Percentiles rank a stretch among this genome's conserved stretches.
Conservation (phyloP, 2,888 invertebrate genomes). For the Gandaritis pyraliata region DNA sequence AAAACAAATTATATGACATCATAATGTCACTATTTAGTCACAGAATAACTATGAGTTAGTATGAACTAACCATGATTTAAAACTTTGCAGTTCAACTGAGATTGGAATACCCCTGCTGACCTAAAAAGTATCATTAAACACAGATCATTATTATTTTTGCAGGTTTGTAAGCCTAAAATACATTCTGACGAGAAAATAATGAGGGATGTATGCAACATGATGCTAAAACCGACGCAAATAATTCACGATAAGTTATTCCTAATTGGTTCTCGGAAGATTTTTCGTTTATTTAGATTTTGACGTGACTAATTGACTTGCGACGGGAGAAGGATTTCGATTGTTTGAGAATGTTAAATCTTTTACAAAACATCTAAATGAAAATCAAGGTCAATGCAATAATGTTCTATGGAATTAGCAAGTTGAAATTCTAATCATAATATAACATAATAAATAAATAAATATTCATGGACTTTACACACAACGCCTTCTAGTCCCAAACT, state of each 20-base stretch:
- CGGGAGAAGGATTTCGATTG: conserved; percentile 1
- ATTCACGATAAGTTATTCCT: conserved; percentile 55
- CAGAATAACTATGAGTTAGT: too few species aligned
- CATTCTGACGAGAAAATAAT: conserved; percentile 70
- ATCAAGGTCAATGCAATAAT: neutral
- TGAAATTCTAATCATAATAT: neutral
- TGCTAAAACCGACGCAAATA: conserved; percentile 49
- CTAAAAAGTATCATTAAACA: conserved; percentile 18
- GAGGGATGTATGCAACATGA: conserved; percentile 54
- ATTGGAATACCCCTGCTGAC: too few species aligned
- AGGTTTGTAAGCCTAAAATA: conserved; percentile 44
- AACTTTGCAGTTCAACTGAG: too few species aligned
- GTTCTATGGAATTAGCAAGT: neutral
- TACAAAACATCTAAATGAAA: neutral
- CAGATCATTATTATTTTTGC: conserved; percentile 13
- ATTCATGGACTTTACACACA: too few species aligned
- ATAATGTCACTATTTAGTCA: too few species aligned
- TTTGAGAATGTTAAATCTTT: neutral
- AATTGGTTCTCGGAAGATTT: conserved; percentile 60
- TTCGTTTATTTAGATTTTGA: conserved; percentile 24
- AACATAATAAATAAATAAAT: too few species aligned
- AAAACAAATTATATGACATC: too few species aligned
- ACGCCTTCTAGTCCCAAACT: too few species aligned
- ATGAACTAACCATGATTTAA: too few species aligned
- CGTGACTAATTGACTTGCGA: conserved; percentile 6